These are phyloP conservation scores for Lepidurus apus DNA, from an alignment of 1,140 invertebrate species.

Conservation along the genomic window DNA sequence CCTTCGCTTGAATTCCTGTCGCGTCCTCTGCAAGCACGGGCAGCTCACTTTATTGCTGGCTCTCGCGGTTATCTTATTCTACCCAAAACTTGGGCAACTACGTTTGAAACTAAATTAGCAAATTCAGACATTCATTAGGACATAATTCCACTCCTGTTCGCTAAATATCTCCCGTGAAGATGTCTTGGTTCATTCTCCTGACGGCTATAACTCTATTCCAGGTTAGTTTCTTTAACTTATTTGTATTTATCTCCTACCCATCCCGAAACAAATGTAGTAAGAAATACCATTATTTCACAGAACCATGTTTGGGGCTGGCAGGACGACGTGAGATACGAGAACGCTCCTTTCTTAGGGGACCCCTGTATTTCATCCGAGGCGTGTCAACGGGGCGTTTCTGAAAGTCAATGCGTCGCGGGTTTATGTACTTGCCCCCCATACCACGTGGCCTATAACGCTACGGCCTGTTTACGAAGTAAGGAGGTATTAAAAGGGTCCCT, in stretches of 20 bases:
- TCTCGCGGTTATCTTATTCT: neutral
- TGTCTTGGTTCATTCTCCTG: neutral
- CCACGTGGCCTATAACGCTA: slow-evolving; percentile 31
- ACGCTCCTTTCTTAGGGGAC: slow-evolving; percentile 26
- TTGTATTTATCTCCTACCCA: too few relatives aligned
- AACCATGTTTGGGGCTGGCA: neutral
- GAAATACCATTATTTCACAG: neutral
- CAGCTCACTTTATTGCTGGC: too few relatives aligned
- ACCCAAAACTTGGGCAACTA: neutral
- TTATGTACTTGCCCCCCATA: slow-evolving; percentile 34
- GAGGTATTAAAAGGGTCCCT: neutral
- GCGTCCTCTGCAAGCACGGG: too few relatives aligned
- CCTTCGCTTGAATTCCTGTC: too few relatives aligned
- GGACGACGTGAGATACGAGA: neutral
- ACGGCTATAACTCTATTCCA: neutral
- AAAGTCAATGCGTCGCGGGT: slow-evolving; percentile 29
- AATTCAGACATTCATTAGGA: neutral
- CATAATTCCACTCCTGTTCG: neutral
- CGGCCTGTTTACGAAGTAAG: slow-evolving; percentile 34
- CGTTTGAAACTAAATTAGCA: neutral
- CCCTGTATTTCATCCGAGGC: slow-evolving; percentile 28
- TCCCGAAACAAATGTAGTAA: too few relatives aligned
- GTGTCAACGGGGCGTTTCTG: slow-evolving; percentile 19
- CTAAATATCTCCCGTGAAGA: neutral
- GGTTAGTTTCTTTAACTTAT: neutral